phyloP scores from a whole-genome alignment of 2,888 invertebrate genomes.

The Sphaeridia pumilis region DNA sequence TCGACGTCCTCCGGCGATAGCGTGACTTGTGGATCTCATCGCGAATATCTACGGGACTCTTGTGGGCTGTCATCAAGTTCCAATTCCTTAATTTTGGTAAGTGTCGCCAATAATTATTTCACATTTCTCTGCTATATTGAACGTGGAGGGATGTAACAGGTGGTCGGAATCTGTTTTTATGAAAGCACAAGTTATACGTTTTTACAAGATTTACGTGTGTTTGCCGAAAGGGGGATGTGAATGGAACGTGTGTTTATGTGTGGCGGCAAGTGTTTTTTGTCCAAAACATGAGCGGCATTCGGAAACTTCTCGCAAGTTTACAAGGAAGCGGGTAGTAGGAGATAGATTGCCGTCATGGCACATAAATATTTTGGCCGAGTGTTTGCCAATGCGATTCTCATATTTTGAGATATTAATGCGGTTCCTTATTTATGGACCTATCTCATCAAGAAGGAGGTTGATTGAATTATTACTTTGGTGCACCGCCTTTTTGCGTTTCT shows the following conservation, averaged over 20 bases:
- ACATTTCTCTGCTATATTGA: background rate
- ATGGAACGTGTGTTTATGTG: too few relatives aligned
- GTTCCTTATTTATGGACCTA: background rate
- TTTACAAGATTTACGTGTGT: too few relatives aligned
- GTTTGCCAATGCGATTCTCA: background rate
- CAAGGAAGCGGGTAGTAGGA: background rate
- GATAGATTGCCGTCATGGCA: background rate
- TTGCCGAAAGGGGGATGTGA: too few relatives aligned
- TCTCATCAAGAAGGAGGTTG: background rate
- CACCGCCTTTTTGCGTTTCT: background rate
- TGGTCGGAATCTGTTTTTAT: too few relatives aligned
- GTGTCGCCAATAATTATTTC: conserved; percentile 3
- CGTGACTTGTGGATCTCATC: conserved; percentile 16
- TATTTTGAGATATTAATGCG: conserved; percentile 7
- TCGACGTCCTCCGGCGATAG: background rate
- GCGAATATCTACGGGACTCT: conserved; percentile 30
- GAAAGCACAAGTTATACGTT: too few relatives aligned
- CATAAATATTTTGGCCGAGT: conserved; percentile 7
- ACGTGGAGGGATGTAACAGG: background rate
- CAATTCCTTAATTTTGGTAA: conserved; percentile 30
- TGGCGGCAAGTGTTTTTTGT: too few relatives aligned
- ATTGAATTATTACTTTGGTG: background rate
- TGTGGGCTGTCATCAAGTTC: conserved; percentile 21
- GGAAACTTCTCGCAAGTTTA: too few relatives aligned
- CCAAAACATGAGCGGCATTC: too few relatives aligned